Base-by-base conservation (phyloP, 2,113 vertebrate species). In the Ameiurus melas region DNA sequence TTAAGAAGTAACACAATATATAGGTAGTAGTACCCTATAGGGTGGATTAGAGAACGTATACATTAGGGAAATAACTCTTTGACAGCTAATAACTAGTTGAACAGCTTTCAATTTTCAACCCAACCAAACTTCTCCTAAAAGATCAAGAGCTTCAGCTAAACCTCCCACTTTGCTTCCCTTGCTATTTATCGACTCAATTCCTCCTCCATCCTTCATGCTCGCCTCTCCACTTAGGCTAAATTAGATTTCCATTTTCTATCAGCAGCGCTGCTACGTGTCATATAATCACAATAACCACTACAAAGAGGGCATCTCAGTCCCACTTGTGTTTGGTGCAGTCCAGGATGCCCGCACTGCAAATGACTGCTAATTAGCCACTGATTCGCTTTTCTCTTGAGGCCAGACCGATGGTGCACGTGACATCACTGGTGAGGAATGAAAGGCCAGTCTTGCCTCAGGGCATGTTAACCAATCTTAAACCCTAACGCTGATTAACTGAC, bases 341-440 rank as follows among this genome's bases (percentile, higher is more conserved):
- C 78, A n/a, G 75, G 22, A 57, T 57, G 80, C 84, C 60, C 25
- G 73, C 60, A 71, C 78, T 58, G 30, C 83, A 86, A 91, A 90
- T 47, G 79, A 90, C 85, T 87, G 70, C 89, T 87, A 89, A 91
- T 90, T 87, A 90, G 87, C 89, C 84, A n/a, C 33, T 80, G 53
- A 75, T 85, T 83, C 64, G 62, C 58, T 55, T 30, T 43, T 80
- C 25, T 75, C 89, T 20, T 27, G 53, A 73, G 22, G 70, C 30
- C 33, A 73, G 22, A 71, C 30, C 33, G 53, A 73, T 27, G 73
- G 79, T 64, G 39, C 64, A 47, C 33, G 70, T 84, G 77, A 83
- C 30, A 43, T 58, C 19, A 77, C 16, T 43, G 39, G 60, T 10
- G 6, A 17, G 75, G 51, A 58, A 64, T 25, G 27, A 66, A 81